Evolutionary conservation across 2,113 vertebrate species (phyloP).

Genomic region (Periophthalmodon schlosseri): DNA sequence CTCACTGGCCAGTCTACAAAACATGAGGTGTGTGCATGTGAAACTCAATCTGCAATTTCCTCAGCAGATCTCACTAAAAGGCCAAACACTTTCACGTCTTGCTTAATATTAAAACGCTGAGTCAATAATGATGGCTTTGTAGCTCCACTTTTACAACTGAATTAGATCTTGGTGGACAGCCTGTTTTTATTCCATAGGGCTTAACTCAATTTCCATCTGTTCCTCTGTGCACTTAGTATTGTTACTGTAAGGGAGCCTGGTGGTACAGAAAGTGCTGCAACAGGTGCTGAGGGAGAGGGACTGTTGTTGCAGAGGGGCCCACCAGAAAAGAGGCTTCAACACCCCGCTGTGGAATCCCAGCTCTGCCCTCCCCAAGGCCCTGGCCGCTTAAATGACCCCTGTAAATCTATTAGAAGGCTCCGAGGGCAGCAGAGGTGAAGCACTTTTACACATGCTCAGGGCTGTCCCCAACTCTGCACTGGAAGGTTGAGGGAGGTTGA

Average conservation of each 20-base stretch:
- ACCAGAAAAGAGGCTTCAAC: constrained; percentile 35
- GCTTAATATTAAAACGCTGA: not conserved
- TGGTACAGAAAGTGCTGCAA: constrained; percentile 59
- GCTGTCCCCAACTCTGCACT: constrained; percentile 8
- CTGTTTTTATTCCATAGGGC: not conserved
- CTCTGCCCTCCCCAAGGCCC: constrained; percentile 53
- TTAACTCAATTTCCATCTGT: constrained; percentile 4
- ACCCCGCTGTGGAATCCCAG: constrained; percentile 53
- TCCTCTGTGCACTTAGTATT: constrained; percentile 13
- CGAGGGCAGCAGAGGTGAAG: constrained; percentile 49
- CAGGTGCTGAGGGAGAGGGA: constrained; percentile 61
- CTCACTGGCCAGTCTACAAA: not conserved
- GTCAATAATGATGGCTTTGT: constrained; percentile 8
- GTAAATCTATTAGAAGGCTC: constrained; percentile 67
- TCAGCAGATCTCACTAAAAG: not conserved
- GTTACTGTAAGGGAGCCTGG: constrained; percentile 20
- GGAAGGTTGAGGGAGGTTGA: constrained; percentile 16
- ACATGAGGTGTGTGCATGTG: constrained; percentile 3
- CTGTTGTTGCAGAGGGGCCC: constrained; percentile 58
- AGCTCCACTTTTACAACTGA: not conserved
- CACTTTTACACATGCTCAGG: constrained; percentile 53
- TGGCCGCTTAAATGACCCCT: constrained; percentile 59
- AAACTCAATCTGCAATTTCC: constrained; percentile 7
- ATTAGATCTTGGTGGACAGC: constrained; percentile 8
- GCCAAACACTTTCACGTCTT: constrained; percentile 4